These are phyloP conservation scores for Lasioglossum malachurum DNA, from an alignment of 2,888 invertebrate species.

Conservation along the genomic window DNA sequence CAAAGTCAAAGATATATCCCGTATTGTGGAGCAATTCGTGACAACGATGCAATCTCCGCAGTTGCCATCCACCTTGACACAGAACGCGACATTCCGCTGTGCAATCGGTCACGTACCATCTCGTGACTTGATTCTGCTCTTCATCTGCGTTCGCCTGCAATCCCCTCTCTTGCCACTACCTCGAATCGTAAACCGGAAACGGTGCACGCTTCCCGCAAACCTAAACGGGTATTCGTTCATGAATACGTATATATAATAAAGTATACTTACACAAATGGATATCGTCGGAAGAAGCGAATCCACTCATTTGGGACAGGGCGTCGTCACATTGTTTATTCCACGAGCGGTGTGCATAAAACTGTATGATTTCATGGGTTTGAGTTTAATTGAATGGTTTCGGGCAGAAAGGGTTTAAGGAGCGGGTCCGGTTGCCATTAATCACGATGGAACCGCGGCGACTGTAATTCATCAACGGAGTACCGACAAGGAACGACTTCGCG, in stretches of 20 bases:
- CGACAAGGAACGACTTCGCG: background rate
- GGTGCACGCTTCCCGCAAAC: slow-evolving; percentile 31
- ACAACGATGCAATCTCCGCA: slow-evolving; percentile 27
- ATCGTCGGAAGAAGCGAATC: background rate
- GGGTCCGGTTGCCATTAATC: slow-evolving; percentile 10
- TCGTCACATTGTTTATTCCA: background rate
- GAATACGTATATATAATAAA: no score
- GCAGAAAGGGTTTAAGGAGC: background rate
- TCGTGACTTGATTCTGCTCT: slow-evolving; percentile 38
- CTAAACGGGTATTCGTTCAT: slow-evolving; percentile 23
- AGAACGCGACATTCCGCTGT: slow-evolving; percentile 42
- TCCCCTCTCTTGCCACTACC: slow-evolving; percentile 38
- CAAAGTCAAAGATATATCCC: slow-evolving; percentile 33
- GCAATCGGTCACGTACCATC: slow-evolving; percentile 61
- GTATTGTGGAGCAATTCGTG: slow-evolving; percentile 28
- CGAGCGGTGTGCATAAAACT: background rate
- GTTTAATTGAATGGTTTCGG: background rate
- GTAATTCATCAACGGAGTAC: background rate
- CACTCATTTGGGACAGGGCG: background rate
- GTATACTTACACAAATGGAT: background rate
- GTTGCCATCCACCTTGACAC: slow-evolving; percentile 48
- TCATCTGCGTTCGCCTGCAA: slow-evolving; percentile 27
- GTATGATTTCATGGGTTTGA: background rate
- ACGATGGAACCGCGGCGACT: background rate
- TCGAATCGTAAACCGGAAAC: slow-evolving; percentile 48